phyloP scores from a whole-genome alignment of 1,140 invertebrate species.

The Leucophenga varia region DNA sequence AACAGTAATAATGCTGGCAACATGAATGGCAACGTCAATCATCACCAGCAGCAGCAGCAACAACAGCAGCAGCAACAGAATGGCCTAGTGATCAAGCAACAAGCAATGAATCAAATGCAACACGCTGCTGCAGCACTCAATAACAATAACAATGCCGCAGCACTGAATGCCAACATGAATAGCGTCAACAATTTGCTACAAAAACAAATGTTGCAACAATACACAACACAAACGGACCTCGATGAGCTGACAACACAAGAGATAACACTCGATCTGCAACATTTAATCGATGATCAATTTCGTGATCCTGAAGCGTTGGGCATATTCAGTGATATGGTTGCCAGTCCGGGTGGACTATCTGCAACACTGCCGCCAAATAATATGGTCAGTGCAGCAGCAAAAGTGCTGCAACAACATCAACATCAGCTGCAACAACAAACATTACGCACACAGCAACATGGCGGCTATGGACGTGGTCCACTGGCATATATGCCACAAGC shows the following conservation, averaged over 20 bases:
- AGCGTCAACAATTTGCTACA: slow-evolving; percentile 55
- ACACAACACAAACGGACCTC: slow-evolving; percentile 72
- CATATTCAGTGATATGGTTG: slow-evolving; percentile 76
- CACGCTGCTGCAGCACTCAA: slow-evolving; percentile 51
- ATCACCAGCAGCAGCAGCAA: neutral
- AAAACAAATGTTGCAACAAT: slow-evolving; percentile 62
- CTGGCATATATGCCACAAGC: slow-evolving; percentile 88
- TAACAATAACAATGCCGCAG: slow-evolving; percentile 48
- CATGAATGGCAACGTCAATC: slow-evolving; percentile 28
- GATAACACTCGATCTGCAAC: slow-evolving; percentile 84
- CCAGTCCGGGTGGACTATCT: slow-evolving; percentile 60
- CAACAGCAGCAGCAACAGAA: slow-evolving; percentile 35
- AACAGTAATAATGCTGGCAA: slow-evolving; percentile 48
- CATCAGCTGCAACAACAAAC: slow-evolving; percentile 43
- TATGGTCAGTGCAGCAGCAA: slow-evolving; percentile 50
- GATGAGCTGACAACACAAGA: slow-evolving; percentile 85
- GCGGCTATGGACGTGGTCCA: slow-evolving; percentile 65
- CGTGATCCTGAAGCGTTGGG: slow-evolving; percentile 69
- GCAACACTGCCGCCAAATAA: slow-evolving; percentile 57
- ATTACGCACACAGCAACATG: slow-evolving; percentile 46
- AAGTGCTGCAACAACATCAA: slow-evolving; percentile 45
- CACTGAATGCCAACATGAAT: slow-evolving; percentile 35
- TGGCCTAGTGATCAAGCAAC: slow-evolving; percentile 43
- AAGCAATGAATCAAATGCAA: slow-evolving; percentile 50
- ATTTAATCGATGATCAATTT: slow-evolving; percentile 88